Conservation (phyloP, 2,797 vertebrate genomes). For the Anabas testudineus region DNA sequence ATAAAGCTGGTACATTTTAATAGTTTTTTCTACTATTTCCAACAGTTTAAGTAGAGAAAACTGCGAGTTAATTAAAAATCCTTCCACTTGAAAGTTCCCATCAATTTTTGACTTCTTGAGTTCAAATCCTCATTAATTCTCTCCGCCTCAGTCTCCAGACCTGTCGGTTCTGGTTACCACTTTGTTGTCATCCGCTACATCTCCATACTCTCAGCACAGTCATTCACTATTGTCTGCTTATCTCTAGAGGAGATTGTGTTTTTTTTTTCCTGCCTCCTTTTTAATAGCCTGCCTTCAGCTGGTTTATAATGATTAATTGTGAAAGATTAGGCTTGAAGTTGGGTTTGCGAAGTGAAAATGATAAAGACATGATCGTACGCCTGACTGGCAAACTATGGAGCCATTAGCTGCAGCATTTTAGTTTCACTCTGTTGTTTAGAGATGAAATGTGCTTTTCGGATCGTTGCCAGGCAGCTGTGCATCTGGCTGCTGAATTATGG, state of each 20-base stretch:
- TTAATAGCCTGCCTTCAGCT: slow-evolving; percentile 54
- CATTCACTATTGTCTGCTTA: slow-evolving; percentile 47
- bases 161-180: slow-evolving; percentile 51
- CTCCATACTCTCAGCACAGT: slow-evolving; percentile 36
- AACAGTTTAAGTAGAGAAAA: slow-evolving; percentile 19
- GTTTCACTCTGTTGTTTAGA: slow-evolving; percentile 28
- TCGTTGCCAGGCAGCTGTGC: slow-evolving; percentile 38
- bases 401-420: slow-evolving; percentile 9
- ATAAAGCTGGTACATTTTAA: slow-evolving; percentile 5
- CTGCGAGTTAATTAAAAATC: slow-evolving; percentile 43
- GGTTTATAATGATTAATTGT: slow-evolving; percentile 66
- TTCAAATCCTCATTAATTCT: slow-evolving; percentile 61
- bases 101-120: slow-evolving; percentile 45
- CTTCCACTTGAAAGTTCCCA: slow-evolving; percentile 36
- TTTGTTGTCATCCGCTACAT: slow-evolving; percentile 42
- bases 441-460: slow-evolving; percentile 22
- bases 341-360: slow-evolving; percentile 27
- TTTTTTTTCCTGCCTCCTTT: slow-evolving; percentile 2
- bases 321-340: slow-evolving; percentile 52
- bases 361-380: slow-evolving; percentile 34
- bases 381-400: slow-evolving; percentile 1
- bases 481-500: slow-evolving; percentile 47
- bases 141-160: slow-evolving; percentile 39
- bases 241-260: slow-evolving; percentile 48
- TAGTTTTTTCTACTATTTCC: slow-evolving; percentile 18